Base-by-base conservation (phyloP, 2,888 invertebrate genomes). In the Oligia latruncula region DNA sequence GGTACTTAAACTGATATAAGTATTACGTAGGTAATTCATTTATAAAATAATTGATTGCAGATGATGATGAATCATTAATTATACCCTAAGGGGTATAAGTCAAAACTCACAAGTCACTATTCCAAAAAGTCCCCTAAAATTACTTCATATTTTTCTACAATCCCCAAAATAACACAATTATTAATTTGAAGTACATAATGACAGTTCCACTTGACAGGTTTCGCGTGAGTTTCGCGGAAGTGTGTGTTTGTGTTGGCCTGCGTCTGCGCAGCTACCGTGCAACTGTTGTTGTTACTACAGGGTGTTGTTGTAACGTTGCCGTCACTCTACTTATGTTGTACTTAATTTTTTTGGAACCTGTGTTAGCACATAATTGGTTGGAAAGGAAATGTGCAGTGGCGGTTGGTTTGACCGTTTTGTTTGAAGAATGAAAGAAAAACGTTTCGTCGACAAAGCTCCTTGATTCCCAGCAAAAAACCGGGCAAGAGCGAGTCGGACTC, bases 181-280 rank as follows among this genome's bases (percentile, higher is more conserved):
- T 68, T 20, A 79, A 68, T 70, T 35, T 89, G 82, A 82, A 88
- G 87, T 60, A 85, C 78, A 86, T 90, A 89, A 90, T 92, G 75
- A 83, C 78, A 49, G 40, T n/a, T 71, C 74, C 88, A 66, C 78
- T 88, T 81, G 83, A 88, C 86, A 83, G 77, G 84, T 80, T 83
- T 86, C 76, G 78, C 77, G 78, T 43, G 20, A 58, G 65, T 71
- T 86, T 84, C 85, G 75, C 78, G 74, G 90, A 90, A 90, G 70
- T 52, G n/a, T 40, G 58, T 88, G 85, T 90, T 90, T 88, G 78
- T 81, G 65, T 84, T 81, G 89, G 83, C 71, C 76, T 77, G 82
- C 80, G 72, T 67, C 77, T n/a, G 84, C 78, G 74, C 78, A 64
- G 80, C 77, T 67, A 72, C 73, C 68, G 75, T 52, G 74, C 83